A percentile compares a stretch with the other conserved stretches of the same genome.
Conservation (phyloP, 2,797 vertebrate species). For the Schizothorax lantsangensis region DNA sequence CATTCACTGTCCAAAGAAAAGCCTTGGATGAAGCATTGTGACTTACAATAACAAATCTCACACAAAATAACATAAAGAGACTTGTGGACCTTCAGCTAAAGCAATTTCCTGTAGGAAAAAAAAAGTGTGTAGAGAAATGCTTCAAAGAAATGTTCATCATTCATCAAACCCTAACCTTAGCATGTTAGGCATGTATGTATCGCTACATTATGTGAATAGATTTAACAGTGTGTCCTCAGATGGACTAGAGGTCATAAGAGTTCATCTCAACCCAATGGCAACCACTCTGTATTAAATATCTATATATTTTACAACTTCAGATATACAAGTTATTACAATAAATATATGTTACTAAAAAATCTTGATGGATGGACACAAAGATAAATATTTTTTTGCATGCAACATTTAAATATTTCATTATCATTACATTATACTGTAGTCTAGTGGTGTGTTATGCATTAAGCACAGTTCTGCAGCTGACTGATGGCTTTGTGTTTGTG, state of each 20-base stretch:
- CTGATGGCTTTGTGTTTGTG: not conserved
- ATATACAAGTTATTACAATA: not conserved
- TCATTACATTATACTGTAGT: not conserved
- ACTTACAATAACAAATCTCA: not conserved
- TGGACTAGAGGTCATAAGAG: not conserved
- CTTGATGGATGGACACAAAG: not conserved
- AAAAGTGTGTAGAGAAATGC: not conserved
- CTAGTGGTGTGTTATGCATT: not conserved
- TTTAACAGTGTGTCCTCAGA: not conserved
- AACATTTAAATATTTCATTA: not conserved
- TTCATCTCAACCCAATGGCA: not conserved
- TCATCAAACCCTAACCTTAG: not conserved
- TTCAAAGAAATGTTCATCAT: conserved; percentile 1
- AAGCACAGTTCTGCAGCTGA: not conserved
- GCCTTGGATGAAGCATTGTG: not conserved
- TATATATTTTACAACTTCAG: not conserved
- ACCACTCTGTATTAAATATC: not conserved
- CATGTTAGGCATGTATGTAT: not conserved
- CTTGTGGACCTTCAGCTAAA: not conserved
- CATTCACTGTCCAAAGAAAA: not conserved
- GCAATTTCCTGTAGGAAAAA: not conserved
- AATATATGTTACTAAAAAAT: not conserved
- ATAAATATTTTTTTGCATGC: not conserved
- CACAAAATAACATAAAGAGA: not conserved
- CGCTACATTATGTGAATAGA: too few relatives aligned